These are phyloP conservation scores for Puma concolor DNA, from an alignment of 2,113 vertebrate genomes.

Conservation along the genomic window DNA sequence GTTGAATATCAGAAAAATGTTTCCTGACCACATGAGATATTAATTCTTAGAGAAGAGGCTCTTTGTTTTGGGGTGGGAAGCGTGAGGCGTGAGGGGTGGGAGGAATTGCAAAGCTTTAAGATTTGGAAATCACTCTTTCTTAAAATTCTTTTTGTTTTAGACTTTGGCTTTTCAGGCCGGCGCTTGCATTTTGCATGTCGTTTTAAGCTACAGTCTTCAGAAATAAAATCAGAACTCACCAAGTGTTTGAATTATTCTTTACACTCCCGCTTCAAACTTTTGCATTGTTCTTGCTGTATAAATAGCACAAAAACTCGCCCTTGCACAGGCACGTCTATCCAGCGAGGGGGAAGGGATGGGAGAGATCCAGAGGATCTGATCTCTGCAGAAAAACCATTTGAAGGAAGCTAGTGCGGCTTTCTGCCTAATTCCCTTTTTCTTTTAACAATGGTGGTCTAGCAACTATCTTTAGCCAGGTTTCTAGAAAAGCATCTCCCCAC, in stretches of 20 bases:
- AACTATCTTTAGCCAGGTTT: neutral
- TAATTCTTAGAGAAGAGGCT: neutral
- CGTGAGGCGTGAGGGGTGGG: too few species aligned
- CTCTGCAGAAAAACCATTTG: neutral
- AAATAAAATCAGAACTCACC: slow-evolving; percentile 27
- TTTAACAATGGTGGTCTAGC: neutral
- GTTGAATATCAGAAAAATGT: neutral
- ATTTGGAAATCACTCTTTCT: neutral
- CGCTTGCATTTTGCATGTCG: neutral
- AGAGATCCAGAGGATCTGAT: neutral
- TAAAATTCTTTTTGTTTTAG: slow-evolving; percentile 20
- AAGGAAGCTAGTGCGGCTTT: neutral
- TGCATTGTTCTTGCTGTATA: neutral
- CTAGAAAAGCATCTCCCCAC: neutral
- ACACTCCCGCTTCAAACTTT: neutral
- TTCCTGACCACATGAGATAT: neutral
- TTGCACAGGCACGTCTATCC: neutral
- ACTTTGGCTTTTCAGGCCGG: neutral
- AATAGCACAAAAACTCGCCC: neutral
- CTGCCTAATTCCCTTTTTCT: neutral
- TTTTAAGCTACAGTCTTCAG: neutral
- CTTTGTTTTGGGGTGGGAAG: neutral
- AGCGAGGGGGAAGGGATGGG: neutral
- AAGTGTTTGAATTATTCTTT: neutral
- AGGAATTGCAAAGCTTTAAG: neutral